These are phyloP conservation scores for Delphinus delphis DNA, from an alignment of 2,113 vertebrate genomes.

Conservation along the genomic window DNA sequence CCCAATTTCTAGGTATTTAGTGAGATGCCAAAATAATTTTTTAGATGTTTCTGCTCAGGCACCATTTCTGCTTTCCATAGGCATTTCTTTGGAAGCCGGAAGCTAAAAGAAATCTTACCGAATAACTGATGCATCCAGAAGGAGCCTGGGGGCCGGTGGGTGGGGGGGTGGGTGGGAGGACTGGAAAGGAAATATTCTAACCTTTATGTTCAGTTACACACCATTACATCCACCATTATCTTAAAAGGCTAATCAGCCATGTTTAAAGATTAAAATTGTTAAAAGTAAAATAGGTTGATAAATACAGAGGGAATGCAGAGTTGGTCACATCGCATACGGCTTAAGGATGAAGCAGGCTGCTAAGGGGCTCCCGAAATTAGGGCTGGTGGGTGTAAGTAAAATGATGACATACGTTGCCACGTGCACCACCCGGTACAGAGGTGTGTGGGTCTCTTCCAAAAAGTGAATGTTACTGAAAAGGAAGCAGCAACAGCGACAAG, in stretches of 20 bases:
- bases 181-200: no score
- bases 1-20: neutral
- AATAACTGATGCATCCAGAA: accelerated
- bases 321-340: no score
- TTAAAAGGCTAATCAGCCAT: neutral
- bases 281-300: neutral
- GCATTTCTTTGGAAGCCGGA: neutral
- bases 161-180: no score
- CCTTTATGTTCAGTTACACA: neutral
- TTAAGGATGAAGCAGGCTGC: neutral
- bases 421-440: accelerated
- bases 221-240: accelerated
- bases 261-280: neutral
- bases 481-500: accelerated
- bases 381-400: accelerated
- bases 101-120: neutral
- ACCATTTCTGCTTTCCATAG: neutral
- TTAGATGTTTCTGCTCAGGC: neutral
- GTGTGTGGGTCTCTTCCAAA: neutral
- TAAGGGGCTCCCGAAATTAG: neutral
- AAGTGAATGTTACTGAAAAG: neutral
- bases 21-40: neutral
- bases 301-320: no score
- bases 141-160: accelerated
- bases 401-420: accelerated